Evolutionary conservation across 2,888 invertebrate species (phyloP).

Genomic region (Coleophora deauratella): DNA sequence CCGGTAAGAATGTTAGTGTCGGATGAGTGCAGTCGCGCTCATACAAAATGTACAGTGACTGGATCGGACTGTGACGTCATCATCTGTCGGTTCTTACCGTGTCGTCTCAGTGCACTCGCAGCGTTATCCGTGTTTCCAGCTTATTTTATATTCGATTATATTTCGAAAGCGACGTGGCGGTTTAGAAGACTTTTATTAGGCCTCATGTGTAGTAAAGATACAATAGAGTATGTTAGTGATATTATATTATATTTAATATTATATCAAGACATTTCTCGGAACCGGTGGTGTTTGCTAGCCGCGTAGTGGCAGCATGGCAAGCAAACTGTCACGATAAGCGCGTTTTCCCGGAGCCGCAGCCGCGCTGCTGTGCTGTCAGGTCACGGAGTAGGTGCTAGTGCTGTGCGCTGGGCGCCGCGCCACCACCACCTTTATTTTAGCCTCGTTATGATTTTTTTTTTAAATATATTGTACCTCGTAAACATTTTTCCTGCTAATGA

Average conservation of each 20-base stretch:
- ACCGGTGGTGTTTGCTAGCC: conserved; percentile 50
- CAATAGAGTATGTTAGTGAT: conserved; percentile 26
- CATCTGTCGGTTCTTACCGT: too few relatives aligned
- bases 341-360: conserved; percentile 47
- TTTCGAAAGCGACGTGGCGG: too few relatives aligned
- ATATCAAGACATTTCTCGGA: conserved; percentile 46
- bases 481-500: conserved; percentile 4
- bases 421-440: conserved; percentile 27
- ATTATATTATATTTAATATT: conserved; percentile 42
- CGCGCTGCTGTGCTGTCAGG: too few relatives aligned
- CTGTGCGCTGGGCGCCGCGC: conserved; percentile 26
- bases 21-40: too few relatives aligned
- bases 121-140: too few relatives aligned
- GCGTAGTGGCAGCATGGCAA: conserved; percentile 27
- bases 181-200: too few relatives aligned
- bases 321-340: conserved; percentile 65
- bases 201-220: conserved; percentile 15
- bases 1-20: too few relatives aligned
- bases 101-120: too few relatives aligned
- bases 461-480: conserved; percentile 6
- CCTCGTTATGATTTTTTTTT: conserved; percentile 21
- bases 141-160: too few relatives aligned
- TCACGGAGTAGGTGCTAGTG: conserved; percentile 34
- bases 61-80: too few relatives aligned
- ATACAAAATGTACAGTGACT: too few relatives aligned